phyloP scores from a whole-genome alignment of 2,113 vertebrate genomes.

The Amia ocellicauda region DNA sequence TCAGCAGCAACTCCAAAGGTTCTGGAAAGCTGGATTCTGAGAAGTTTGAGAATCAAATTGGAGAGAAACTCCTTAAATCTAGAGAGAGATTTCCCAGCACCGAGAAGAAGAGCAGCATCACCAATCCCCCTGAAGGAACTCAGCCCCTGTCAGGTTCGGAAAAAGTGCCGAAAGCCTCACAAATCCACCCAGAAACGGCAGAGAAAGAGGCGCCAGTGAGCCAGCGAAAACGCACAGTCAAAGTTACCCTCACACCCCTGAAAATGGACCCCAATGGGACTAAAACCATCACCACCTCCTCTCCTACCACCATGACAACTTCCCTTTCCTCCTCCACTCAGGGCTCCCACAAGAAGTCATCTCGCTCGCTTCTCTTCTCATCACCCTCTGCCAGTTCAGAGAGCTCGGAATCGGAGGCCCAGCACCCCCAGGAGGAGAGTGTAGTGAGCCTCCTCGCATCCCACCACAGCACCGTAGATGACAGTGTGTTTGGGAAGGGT shows the following conservation, averaged over 20 bases:
- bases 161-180: slow-evolving; percentile 44
- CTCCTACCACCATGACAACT: slow-evolving; percentile 47
- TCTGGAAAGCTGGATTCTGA: slow-evolving; percentile 52
- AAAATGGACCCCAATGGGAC: slow-evolving; percentile 77
- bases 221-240: slow-evolving; percentile 72
- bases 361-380: slow-evolving; percentile 52
- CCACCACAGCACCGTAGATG: not conserved
- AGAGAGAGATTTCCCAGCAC: slow-evolving; percentile 53
- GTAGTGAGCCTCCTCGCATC: not conserved
- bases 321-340: slow-evolving; percentile 52
- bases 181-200: slow-evolving; percentile 55
- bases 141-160: slow-evolving; percentile 52
- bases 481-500: slow-evolving; percentile 32
- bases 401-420: slow-evolving; percentile 65
- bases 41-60: slow-evolving; percentile 55
- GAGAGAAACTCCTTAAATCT: slow-evolving; percentile 64
- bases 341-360: slow-evolving; percentile 43
- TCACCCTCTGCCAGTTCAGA: slow-evolving; percentile 62
- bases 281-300: slow-evolving; percentile 46
- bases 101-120: slow-evolving; percentile 55
- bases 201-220: slow-evolving; percentile 59
- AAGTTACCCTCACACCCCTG: slow-evolving; percentile 68
- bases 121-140: slow-evolving; percentile 46
- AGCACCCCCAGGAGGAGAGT: slow-evolving; percentile 50
- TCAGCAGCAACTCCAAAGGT: slow-evolving; percentile 51